Evolutionary conservation across 2,113 vertebrate species (phyloP).

Genomic region (Puffinus mauretanicus): DNA sequence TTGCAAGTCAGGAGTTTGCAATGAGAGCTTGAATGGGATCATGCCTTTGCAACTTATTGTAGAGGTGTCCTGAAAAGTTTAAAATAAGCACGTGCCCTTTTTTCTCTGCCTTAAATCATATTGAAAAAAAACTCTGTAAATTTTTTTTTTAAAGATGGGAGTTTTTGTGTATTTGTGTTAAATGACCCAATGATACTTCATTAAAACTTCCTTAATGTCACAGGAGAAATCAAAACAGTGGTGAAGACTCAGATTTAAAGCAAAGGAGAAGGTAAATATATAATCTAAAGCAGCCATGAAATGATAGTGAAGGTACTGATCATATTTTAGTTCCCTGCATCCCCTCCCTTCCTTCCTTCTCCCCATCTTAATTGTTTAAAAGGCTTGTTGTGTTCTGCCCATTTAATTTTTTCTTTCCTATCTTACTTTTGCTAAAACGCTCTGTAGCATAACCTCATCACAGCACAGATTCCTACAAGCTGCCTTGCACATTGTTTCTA

Average conservation of each 20-base stretch:
- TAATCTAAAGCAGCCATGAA: background rate
- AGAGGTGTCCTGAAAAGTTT: background rate
- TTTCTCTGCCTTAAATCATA: background rate
- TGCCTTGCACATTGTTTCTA: background rate
- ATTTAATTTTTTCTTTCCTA: background rate
- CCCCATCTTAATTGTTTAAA: background rate
- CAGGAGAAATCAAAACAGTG: slow-evolving; percentile 80
- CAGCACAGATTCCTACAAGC: background rate
- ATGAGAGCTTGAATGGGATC: background rate
- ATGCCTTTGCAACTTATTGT: background rate
- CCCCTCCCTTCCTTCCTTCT: background rate
- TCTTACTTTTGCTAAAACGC: background rate
- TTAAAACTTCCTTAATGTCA: slow-evolving; percentile 27
- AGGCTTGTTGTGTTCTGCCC: background rate
- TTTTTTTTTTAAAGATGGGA: background rate
- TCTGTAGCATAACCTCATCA: background rate
- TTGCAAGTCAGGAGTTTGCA: background rate
- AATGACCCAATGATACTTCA: background rate
- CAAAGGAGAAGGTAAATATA: slow-evolving; percentile 81
- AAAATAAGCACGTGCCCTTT: background rate
- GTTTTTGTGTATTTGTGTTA: background rate
- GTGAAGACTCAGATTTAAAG: slow-evolving; percentile 81
- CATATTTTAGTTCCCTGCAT: background rate
- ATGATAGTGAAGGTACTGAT: background rate
- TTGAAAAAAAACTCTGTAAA: background rate